A percentile compares a stretch with the other conserved stretches of the same genome.
phyloP scores from a whole-genome alignment of 2,113 vertebrate species.

The Onychostruthus taczanowskii region DNA sequence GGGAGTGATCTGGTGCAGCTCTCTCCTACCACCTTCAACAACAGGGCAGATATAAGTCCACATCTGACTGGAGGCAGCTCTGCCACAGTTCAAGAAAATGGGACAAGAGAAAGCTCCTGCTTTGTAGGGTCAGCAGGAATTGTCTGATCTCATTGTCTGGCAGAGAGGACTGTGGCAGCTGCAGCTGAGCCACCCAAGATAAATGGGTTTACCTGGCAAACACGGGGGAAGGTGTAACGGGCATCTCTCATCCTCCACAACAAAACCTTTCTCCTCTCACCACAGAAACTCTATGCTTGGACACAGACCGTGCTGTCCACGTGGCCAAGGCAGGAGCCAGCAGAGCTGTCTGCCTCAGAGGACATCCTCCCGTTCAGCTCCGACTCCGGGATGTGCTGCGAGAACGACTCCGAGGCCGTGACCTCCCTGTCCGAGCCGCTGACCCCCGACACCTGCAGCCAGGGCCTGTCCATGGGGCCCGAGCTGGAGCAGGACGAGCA shows the following conservation, averaged over 20 bases:
- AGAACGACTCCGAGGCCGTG: constrained; percentile 61
- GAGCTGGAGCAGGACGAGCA: constrained; percentile 63
- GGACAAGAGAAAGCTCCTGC: not conserved
- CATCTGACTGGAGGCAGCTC: not conserved
- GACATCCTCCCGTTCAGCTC: constrained; percentile 53
- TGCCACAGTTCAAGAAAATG: not conserved
- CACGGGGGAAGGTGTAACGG: not conserved
- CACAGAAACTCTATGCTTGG: constrained; percentile 69
- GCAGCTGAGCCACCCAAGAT: not conserved
- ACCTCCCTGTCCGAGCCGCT: constrained; percentile 62
- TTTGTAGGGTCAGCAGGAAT: not conserved
- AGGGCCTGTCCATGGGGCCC: not conserved
- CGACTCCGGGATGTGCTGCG: constrained; percentile 67
- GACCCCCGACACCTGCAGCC: constrained; percentile 50
- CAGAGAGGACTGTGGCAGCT: not conserved
- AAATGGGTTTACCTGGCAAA: not conserved
- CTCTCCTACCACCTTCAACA: not conserved
- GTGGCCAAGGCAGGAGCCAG: constrained; percentile 9
- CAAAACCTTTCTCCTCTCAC: not conserved
- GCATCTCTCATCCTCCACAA: not conserved
- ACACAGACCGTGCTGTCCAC: constrained; percentile 6
- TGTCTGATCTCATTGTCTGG: not conserved
- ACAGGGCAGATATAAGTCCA: not conserved
- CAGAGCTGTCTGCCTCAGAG: constrained; percentile 13
- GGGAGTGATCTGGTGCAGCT: not conserved